A percentile compares a stretch with the other conserved stretches of the same genome.
These are phyloP conservation scores for Muntiacus reevesi DNA, from an alignment of 2,113 vertebrate genomes.

Conservation along the genomic window DNA sequence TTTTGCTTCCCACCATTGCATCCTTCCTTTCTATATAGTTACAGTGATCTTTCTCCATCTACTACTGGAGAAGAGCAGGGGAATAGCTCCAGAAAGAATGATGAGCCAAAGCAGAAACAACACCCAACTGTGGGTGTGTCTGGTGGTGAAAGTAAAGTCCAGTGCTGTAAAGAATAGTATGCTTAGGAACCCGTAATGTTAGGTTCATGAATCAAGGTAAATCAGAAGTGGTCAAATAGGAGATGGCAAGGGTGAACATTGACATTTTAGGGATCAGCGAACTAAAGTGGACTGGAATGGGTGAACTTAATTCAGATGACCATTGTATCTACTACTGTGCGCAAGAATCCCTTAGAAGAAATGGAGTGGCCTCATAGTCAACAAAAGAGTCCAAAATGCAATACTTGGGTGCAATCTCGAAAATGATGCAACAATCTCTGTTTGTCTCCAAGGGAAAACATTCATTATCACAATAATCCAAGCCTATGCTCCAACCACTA, in stretches of 20 bases:
- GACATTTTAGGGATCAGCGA: background rate
- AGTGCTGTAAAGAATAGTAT: background rate
- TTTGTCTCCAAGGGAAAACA: background rate
- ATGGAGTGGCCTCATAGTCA: background rate
- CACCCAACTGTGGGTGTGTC: background rate
- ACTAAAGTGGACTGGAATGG: background rate
- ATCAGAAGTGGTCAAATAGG: background rate
- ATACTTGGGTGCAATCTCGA: background rate
- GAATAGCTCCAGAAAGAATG: background rate
- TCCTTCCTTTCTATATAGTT: background rate
- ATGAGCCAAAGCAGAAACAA: background rate
- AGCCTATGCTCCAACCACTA: background rate
- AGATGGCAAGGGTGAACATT: background rate
- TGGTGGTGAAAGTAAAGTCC: background rate
- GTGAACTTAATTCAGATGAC: background rate
- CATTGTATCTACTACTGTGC: background rate
- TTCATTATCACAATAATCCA: background rate
- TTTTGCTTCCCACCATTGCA: background rate
- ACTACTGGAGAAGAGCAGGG: background rate
- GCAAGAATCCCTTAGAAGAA: background rate
- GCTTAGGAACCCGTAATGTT: background rate
- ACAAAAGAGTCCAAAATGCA: background rate
- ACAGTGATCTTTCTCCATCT: background rate
- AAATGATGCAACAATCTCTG: background rate
- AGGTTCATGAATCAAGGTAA: background rate